A percentile compares a stretch with the other conserved stretches of the same genome.
Conservation (phyloP, 2,888 invertebrate genomes). For the Physocephala rufipes region DNA sequence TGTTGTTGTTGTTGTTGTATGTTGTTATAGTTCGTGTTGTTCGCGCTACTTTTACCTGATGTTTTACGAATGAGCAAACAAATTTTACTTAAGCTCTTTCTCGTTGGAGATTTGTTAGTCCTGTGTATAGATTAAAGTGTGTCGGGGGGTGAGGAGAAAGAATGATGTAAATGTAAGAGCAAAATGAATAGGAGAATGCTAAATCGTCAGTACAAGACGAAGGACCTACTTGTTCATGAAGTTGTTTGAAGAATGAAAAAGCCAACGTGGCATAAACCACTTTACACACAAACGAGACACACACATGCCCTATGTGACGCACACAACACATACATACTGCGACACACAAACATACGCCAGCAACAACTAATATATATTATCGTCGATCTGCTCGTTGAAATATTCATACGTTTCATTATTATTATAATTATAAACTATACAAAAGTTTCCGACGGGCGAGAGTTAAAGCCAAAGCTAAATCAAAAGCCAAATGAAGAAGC, state of each 20-base stretch:
- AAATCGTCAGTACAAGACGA: not conserved
- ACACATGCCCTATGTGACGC: not conserved
- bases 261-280: not conserved
- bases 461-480: not conserved
- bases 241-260: not conserved
- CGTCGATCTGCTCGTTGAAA: not conserved
- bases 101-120: not conserved
- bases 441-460: slow-evolving; percentile 23
- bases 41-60: slow-evolving; percentile 31
- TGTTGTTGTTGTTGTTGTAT: not conserved
- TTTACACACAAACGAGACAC: no score
- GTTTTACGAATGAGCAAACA: slow-evolving; percentile 22
- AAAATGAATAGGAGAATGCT: no score
- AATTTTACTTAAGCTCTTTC: slow-evolving; percentile 12
- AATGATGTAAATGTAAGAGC: no score
- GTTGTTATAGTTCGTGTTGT: not conserved
- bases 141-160: not conserved
- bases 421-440: slow-evolving; percentile 26
- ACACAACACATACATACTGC: not conserved
- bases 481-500: not conserved
- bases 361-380: no score
- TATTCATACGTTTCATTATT: slow-evolving; percentile 18
- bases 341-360: not conserved
- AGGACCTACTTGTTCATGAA: not conserved
- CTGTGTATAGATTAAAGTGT: no score